These are phyloP conservation scores for Amphipoea lucens DNA, from an alignment of 2,888 invertebrate genomes.

Conservation along the genomic window DNA sequence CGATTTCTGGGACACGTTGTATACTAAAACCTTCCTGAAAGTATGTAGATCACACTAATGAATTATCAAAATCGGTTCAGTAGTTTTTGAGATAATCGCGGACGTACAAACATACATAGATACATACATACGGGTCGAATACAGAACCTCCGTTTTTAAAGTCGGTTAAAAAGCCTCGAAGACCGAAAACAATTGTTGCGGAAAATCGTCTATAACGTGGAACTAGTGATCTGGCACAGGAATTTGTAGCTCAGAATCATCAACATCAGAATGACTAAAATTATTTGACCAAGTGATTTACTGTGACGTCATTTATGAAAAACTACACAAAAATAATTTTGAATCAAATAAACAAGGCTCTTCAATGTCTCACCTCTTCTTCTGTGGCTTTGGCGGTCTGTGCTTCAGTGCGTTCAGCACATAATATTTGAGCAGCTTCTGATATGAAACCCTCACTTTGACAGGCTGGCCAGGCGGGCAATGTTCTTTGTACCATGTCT, in stretches of 20 bases:
- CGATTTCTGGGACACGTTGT: too few species aligned
- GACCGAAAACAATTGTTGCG: background rate
- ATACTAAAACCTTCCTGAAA: too few species aligned
- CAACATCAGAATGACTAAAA: background rate
- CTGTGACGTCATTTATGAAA: background rate
- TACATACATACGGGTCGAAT: too few species aligned
- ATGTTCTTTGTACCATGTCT: constrained; percentile 99
- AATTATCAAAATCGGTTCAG: too few species aligned
- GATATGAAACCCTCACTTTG: constrained; percentile 99
- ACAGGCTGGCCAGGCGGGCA: constrained; percentile 99
- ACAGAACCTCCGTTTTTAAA: too few species aligned
- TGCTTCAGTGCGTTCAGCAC: constrained; percentile 99
- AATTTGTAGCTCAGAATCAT: background rate
- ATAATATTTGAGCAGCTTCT: constrained; percentile 99
- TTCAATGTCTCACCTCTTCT: constrained; percentile 93
- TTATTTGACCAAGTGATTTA: background rate
- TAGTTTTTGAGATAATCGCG: too few species aligned
- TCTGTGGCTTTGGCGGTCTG: constrained; percentile 99
- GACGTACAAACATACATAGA: too few species aligned
- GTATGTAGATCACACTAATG: too few species aligned
- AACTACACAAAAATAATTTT: background rate
- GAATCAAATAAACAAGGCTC: background rate
- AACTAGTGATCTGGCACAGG: background rate
- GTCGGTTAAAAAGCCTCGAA: too few species aligned
- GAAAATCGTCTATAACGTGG: background rate